phyloP scores from a whole-genome alignment of 2,888 invertebrate species.

The Augiades crinisus region DNA sequence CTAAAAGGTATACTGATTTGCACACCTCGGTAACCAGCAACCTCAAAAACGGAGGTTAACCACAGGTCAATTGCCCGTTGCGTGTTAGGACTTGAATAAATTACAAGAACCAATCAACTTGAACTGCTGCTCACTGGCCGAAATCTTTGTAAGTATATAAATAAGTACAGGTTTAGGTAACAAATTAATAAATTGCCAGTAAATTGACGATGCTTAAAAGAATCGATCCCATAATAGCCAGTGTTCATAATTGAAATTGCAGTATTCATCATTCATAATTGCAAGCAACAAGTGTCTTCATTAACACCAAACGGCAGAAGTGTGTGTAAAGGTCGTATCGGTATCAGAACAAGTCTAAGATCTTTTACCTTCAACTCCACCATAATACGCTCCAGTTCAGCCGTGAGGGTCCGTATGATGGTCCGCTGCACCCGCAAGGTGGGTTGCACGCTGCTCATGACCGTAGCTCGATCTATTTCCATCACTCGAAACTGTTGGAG shows the following conservation, averaged over 20 bases:
- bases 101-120: conserved; percentile 13
- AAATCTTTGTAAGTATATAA: too few species aligned
- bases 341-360: neutral
- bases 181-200: too few species aligned
- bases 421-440: conserved; percentile 84
- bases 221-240: too few species aligned
- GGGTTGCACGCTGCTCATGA: conserved; percentile 85
- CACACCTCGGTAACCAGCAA: conserved; percentile 2
- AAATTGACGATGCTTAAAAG: too few species aligned
- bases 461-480: conserved; percentile 89
- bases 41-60: conserved; percentile 13
- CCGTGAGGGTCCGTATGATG: conserved; percentile 81
- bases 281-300: too few species aligned
- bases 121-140: neutral
- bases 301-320: too few species aligned
- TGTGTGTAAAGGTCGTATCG: too few species aligned
- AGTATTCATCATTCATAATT: too few species aligned
- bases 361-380: conserved; percentile 78
- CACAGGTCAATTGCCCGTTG: conserved; percentile 21
- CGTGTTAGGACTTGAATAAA: conserved; percentile 20
- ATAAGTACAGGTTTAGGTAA: too few species aligned
- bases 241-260: too few species aligned
- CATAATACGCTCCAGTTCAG: conserved; percentile 83
- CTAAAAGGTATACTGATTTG: conserved; percentile 5
- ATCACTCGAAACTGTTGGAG: conserved; percentile 91